Percentiles rank a stretch among this genome's conserved stretches.
These are phyloP conservation scores for Xiphophorus couchianus DNA, from an alignment of 2,113 vertebrate genomes.

Conservation along the genomic window DNA sequence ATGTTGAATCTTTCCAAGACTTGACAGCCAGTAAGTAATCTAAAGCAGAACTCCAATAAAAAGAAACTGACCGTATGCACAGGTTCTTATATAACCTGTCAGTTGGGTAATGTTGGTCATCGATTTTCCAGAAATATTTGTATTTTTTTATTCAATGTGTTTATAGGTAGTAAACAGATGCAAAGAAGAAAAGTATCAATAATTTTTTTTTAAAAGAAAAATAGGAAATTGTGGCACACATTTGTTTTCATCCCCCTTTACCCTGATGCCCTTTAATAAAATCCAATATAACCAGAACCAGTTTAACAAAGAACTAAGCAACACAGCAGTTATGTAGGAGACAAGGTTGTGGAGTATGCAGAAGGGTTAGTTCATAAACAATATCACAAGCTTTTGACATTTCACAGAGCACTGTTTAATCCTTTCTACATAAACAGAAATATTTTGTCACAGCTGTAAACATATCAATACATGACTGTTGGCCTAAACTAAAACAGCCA, in stretches of 20 bases:
- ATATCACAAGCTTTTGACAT: background rate
- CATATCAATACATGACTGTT: too few relatives aligned
- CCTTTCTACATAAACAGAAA: background rate
- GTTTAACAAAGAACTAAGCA: too few relatives aligned
- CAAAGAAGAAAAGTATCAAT: too few relatives aligned
- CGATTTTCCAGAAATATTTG: background rate
- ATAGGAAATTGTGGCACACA: too few relatives aligned
- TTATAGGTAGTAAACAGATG: too few relatives aligned
- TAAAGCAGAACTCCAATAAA: constrained; percentile 14
- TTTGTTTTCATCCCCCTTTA: background rate
- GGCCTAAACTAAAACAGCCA: too few relatives aligned
- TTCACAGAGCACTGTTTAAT: background rate
- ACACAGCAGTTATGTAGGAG: too few relatives aligned
- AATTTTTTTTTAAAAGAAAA: too few relatives aligned
- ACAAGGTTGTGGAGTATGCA: too few relatives aligned
- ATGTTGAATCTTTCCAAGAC: background rate
- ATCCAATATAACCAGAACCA: background rate
- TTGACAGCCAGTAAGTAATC: constrained; percentile 3
- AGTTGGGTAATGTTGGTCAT: background rate
- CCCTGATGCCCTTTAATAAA: background rate
- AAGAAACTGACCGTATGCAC: background rate
- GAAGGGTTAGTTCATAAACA: background rate
- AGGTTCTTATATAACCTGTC: background rate
- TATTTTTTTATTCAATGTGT: background rate
- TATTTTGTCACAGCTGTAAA: background rate